Evolutionary conservation across 2,888 invertebrate species (phyloP).

Genomic region (Pseudoips prasinana): DNA sequence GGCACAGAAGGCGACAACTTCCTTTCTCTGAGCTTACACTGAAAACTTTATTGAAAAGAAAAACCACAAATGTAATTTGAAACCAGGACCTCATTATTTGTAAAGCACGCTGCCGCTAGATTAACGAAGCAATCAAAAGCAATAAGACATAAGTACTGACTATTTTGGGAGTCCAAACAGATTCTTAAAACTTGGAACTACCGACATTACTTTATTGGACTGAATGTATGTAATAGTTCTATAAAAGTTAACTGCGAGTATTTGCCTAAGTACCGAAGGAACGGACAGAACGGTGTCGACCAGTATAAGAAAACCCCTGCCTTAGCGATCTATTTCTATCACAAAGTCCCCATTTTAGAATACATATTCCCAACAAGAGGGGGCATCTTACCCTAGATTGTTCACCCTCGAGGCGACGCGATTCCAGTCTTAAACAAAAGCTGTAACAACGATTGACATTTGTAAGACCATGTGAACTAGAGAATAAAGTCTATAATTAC

Average conservation of each 20-base stretch:
- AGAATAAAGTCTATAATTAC: constrained; percentile 45
- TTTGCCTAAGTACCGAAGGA: constrained; percentile 62
- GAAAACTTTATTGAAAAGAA: no score
- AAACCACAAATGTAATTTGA: no score
- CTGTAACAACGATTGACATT: constrained; percentile 26
- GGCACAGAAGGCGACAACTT: no score
- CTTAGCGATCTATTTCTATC: constrained; percentile 19
- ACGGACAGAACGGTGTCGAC: constrained; percentile 34
- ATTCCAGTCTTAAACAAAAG: constrained; percentile 66
- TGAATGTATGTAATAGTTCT: constrained; percentile 65
- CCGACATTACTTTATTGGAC: constrained; percentile 63
- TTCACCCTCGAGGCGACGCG: constrained; percentile 53
- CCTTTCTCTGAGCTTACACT: no score
- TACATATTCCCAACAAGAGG: constrained; percentile 28
- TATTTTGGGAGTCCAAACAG: constrained; percentile 20
- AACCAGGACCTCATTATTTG: no score
- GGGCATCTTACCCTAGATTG: constrained; percentile 59
- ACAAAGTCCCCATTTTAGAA: constrained; percentile 30
- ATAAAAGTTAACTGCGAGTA: constrained; percentile 72
- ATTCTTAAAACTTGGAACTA: constrained; percentile 38
- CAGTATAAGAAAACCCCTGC: constrained; percentile 41
- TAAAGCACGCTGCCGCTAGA: no score
- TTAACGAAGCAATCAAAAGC: no score
- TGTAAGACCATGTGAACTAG: constrained; percentile 36
- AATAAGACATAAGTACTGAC: no score